These are phyloP conservation scores for Diaphora mendica DNA, from an alignment of 2,888 invertebrate genomes.

Conservation along the genomic window DNA sequence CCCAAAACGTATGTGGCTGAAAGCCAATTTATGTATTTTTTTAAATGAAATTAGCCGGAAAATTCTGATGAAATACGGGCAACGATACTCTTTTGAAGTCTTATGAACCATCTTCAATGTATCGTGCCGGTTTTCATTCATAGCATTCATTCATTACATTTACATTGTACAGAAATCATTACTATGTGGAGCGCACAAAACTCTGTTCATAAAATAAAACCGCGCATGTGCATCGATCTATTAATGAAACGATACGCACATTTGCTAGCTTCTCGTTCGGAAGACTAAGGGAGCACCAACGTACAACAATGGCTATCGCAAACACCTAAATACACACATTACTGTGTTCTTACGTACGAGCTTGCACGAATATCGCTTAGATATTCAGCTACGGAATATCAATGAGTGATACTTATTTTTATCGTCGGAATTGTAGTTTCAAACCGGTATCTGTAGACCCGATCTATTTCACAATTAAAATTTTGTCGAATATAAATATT, in stretches of 20 bases:
- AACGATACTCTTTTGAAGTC: slow-evolving; percentile 15
- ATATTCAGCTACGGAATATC: slow-evolving; percentile 53
- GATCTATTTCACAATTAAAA: slow-evolving; percentile 45
- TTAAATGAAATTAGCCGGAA: slow-evolving; percentile 32
- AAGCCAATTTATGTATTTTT: slow-evolving; percentile 46
- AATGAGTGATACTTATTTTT: slow-evolving; percentile 54
- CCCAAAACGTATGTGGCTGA: slow-evolving; percentile 30
- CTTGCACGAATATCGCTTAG: slow-evolving; percentile 31
- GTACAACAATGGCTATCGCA: slow-evolving; percentile 6
- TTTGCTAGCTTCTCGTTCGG: slow-evolving; percentile 7
- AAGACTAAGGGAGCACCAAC: slow-evolving; percentile 14
- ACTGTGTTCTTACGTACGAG: slow-evolving; percentile 19
- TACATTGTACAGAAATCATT: slow-evolving; percentile 20
- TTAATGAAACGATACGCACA: not conserved
- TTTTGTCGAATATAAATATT: slow-evolving; percentile 30
- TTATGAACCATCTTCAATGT: slow-evolving; percentile 13
- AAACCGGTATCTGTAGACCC: slow-evolving; percentile 39
- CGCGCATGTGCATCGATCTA: slow-evolving; percentile 1
- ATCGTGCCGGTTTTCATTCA: slow-evolving; percentile 18
- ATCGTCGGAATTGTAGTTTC: slow-evolving; percentile 46
- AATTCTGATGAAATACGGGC: slow-evolving; percentile 28
- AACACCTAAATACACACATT: slow-evolving; percentile 44
- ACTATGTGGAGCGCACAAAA: slow-evolving; percentile 21
- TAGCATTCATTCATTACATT: slow-evolving; percentile 24
- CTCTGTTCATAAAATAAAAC: slow-evolving; percentile 22